Conservation (phyloP, 2,113 vertebrate genomes). For the Hemiprocne comata region DNA sequence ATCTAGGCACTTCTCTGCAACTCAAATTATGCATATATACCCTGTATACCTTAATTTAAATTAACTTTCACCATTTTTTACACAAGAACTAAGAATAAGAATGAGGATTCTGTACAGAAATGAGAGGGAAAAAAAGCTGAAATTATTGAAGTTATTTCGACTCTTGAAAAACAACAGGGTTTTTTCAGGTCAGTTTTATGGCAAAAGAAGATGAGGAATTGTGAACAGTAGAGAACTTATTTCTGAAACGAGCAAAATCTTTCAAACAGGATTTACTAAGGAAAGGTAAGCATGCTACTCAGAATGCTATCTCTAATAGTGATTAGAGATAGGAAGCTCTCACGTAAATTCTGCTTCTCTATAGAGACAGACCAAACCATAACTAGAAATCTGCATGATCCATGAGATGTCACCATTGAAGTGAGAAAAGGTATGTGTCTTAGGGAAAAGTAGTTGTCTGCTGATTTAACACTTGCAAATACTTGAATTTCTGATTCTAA, state of each 20-base stretch:
- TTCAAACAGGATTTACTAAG: neutral
- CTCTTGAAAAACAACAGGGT: neutral
- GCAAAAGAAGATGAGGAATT: neutral
- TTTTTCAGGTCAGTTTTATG: neutral
- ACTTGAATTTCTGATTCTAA: neutral
- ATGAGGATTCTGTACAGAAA: neutral
- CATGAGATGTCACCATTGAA: neutral
- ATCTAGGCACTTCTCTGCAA: neutral
- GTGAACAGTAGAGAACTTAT: neutral
- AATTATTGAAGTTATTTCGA: neutral
- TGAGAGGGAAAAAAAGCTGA: neutral
- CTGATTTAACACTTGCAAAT: neutral
- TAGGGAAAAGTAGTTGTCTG: neutral
- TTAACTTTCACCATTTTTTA: neutral
- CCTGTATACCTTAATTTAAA: neutral
- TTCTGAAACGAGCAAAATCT: neutral
- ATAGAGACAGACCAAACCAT: neutral
- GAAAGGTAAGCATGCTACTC: neutral
- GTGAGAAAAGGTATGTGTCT: neutral
- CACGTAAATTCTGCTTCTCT: neutral
- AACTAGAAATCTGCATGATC: neutral
- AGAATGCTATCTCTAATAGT: neutral
- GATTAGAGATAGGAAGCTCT: neutral
- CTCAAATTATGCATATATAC: neutral
- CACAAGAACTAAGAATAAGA: neutral